phyloP scores from a whole-genome alignment of 2,113 vertebrate genomes.

The Colius striatus region DNA sequence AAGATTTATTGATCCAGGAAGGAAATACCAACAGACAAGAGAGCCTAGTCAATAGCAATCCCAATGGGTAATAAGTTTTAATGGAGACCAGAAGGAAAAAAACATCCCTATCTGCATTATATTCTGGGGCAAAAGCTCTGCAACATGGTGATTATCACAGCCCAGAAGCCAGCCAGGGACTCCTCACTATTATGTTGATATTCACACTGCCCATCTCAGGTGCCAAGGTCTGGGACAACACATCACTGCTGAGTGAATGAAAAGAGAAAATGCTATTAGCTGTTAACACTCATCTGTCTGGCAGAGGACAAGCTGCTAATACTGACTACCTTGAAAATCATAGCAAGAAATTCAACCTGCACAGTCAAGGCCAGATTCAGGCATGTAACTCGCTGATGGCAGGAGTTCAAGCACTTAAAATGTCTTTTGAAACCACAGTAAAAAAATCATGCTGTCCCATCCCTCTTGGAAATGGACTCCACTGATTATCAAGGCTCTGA shows the following conservation, averaged over 20 bases:
- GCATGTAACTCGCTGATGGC: neutral
- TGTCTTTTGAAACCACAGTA: conserved; percentile 29
- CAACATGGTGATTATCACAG: neutral
- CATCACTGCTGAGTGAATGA: neutral
- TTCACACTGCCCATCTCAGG: neutral
- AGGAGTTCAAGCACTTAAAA: conserved; percentile 52
- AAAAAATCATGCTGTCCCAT: conserved; percentile 5
- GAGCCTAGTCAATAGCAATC: conserved; percentile 57
- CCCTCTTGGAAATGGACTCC: conserved; percentile 10
- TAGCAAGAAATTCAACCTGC: conserved; percentile 37
- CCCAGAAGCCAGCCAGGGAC: neutral
- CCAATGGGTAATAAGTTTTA: conserved; percentile 56
- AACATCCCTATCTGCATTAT: neutral
- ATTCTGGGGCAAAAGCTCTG: neutral
- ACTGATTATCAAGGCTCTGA: neutral
- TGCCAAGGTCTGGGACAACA: neutral
- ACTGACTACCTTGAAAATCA: conserved; percentile 27
- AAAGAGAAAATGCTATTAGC: conserved; percentile 37
- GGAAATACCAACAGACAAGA: conserved; percentile 41
- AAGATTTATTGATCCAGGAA: conserved; percentile 70
- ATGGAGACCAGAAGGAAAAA: neutral
- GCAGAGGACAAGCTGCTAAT: conserved; percentile 23
- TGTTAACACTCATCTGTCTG: neutral
- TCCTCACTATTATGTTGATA: neutral
- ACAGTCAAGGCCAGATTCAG: conserved; percentile 30